Base-by-base conservation (phyloP, 2,113 vertebrate genomes). In the Dipodomys ordii region DNA sequence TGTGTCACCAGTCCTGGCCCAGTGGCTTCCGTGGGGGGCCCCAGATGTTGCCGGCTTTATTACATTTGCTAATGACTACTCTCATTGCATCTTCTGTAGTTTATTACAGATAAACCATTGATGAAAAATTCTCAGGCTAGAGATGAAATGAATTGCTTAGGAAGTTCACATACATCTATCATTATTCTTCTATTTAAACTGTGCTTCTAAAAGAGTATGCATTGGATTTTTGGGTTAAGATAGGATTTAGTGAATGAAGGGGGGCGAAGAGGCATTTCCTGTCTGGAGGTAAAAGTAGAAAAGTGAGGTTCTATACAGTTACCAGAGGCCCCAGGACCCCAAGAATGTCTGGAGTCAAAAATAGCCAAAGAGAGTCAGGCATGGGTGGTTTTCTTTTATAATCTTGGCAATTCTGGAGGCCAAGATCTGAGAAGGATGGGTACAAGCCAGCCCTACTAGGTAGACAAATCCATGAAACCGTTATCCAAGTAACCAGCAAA, bases 221-320 rank as follows among this genome's bases (percentile, higher is more conserved):
- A 20, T 64, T 83, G 6, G 7, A 30, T 82, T 30, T 49, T 44
- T 86, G 15, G 6, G 1, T 77, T 77, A 11, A 77, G 12, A 60
- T 23, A 60, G 32, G 71, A 39, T 79, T 83, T 60, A 44, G 5
- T 20, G 20, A 62, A 8, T 9, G 1, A 4, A 30, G 62, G 6
- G 10, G 6, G 23, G 8, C 3, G 7, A 0, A 15, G 6, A 15
- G 81, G 0, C 35, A 78, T 2, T 16, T 57, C 4, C 12, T n/a
- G 1, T 23, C 72, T 2, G 84, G 18, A 83, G 18, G 0, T 25
- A 12, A 25, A 44, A 62, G 0, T 6, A 2, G 12, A 57, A 57
- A 57, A 57, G 53, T 57, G 1, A 9, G 2, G n/a, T 0, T 4
- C 3, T 35, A 19, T 5, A 2, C 1, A 64, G 2, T 49, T 68